Conservation (phyloP, 2,888 invertebrate species). For the Archaeoteleia sp. region DNA sequence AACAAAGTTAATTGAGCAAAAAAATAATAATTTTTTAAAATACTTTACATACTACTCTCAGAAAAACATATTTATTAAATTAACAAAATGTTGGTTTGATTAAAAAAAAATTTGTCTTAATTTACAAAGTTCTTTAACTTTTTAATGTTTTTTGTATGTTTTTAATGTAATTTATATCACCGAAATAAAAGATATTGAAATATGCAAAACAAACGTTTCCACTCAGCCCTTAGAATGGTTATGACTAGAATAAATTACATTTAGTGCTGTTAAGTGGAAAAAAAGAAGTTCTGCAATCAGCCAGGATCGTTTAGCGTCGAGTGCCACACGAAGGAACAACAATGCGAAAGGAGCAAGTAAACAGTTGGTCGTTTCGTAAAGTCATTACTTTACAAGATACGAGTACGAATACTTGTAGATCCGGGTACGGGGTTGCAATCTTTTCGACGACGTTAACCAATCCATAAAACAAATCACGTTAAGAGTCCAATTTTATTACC, state of each 20-base stretch:
- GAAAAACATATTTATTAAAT: not conserved
- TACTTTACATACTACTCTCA: not conserved
- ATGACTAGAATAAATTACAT: constrained; percentile 29
- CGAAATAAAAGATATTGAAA: not conserved
- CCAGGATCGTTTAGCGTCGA: constrained; percentile 2
- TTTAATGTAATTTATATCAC: not conserved
- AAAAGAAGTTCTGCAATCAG: constrained; percentile 20
- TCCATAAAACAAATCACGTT: constrained; percentile 32
- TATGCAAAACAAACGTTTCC: not conserved
- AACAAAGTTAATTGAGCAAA: too few relatives aligned
- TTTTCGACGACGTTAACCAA: constrained; percentile 31
- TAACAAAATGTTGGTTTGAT: not conserved
- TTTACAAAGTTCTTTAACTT: too few relatives aligned
- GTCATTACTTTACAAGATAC: constrained; percentile 33
- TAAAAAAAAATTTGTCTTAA: too few relatives aligned
- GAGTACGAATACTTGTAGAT: constrained; percentile 30
- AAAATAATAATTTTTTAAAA: too few relatives aligned
- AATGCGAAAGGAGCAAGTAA: constrained; percentile 10
- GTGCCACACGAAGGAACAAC: constrained; percentile 2
- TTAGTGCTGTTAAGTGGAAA: not conserved
- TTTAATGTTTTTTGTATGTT: too few relatives aligned
- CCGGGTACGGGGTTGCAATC: constrained; percentile 28
- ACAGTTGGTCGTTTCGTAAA: constrained; percentile 19
- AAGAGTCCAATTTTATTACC: constrained; percentile 20
- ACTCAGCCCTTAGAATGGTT: constrained; percentile 10